Base-by-base conservation (phyloP, 2,888 invertebrate genomes). In the Himalopsyche kuldschensis region DNA sequence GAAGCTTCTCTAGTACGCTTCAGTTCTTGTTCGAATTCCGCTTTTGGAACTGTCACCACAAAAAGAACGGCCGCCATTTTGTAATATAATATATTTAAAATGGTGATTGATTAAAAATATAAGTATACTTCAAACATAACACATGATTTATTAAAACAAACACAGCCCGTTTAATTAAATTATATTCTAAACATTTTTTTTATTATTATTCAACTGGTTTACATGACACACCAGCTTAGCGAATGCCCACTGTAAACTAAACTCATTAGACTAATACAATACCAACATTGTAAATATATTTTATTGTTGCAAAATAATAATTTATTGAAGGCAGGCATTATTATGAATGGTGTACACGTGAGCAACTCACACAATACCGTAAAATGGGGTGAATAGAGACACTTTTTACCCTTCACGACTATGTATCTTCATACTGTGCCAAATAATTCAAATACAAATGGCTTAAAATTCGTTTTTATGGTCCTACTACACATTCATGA, bases 41-140 rank as follows among this genome's bases (percentile, higher is more conserved):
- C 69, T 32, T 79, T 82, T 0, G 85, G 85, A 32, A 85, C 80
- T 10, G 82, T 84, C n/a, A 85, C 78, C 4, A 85, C 82, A 76
- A 85, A 85, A 4, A 84, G 63, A 15, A 82, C 80, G 3, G 84
- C 84, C 15, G 81, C 75, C 85, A 84, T 85, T 55, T 55, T 55
- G 55, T 20, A 20, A 55, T 5, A 41, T 6, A 6, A 55, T 55
- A 15, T 4, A 55, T 20, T 55, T 55, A 20, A 24, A 24, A n/a
- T 55, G 47, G 32, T 32, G 32, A 32, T 0, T 1, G 41, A 35
- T 41, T 41, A 15, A 41, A 20, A 55, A 8, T 20, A 6, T 55
- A 4, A 8, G 1, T 48, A 4, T 17, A 48, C 11, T 48, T 48
- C 17, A 20, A 48, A 48, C 10, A 48, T 3, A 35, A 48, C 48